phyloP scores from a whole-genome alignment of 2,797 vertebrate genomes.

The Ptychadena robeensis region DNA sequence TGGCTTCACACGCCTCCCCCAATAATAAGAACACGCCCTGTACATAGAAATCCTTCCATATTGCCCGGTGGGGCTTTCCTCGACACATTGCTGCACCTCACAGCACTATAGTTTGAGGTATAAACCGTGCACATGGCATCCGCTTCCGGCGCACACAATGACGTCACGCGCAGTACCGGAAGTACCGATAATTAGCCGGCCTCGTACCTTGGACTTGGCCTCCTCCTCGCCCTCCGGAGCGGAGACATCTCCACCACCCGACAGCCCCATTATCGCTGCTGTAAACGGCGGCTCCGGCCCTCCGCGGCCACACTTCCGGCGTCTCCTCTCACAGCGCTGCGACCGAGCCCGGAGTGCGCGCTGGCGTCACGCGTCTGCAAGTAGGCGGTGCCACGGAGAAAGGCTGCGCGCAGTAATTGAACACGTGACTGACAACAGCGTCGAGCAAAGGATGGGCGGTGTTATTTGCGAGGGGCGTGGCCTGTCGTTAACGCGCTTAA shows the following conservation, averaged over 20 bases:
- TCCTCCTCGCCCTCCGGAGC: neutral
- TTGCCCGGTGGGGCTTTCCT: too few species aligned
- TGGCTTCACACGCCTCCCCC: neutral
- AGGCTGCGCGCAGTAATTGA: neutral
- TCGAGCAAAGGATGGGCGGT: neutral
- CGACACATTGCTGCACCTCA: too few species aligned
- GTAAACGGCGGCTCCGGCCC: neutral
- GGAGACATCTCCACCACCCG: conserved; percentile 2
- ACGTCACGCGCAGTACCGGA: neutral
- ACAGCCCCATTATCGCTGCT: conserved; percentile 20
- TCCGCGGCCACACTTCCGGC: neutral
- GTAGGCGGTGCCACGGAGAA: neutral
- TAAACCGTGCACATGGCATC: neutral
- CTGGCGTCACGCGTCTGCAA: conserved; percentile 11
- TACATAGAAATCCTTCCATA: too few species aligned
- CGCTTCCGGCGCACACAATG: neutral
- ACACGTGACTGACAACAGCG: neutral
- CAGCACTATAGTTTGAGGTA: neutral
- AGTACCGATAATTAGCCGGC: neutral
- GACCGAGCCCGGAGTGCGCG: neutral
- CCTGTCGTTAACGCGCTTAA: too few species aligned
- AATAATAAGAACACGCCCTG: too few species aligned
- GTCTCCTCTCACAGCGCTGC: neutral
- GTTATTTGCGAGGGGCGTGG: neutral
- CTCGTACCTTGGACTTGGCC: conserved; percentile 6